Percentiles rank a stretch among this genome's conserved stretches.
These are phyloP conservation scores for Onthophagus taurus DNA, from an alignment of 1,140 invertebrate species.

Conservation along the genomic window DNA sequence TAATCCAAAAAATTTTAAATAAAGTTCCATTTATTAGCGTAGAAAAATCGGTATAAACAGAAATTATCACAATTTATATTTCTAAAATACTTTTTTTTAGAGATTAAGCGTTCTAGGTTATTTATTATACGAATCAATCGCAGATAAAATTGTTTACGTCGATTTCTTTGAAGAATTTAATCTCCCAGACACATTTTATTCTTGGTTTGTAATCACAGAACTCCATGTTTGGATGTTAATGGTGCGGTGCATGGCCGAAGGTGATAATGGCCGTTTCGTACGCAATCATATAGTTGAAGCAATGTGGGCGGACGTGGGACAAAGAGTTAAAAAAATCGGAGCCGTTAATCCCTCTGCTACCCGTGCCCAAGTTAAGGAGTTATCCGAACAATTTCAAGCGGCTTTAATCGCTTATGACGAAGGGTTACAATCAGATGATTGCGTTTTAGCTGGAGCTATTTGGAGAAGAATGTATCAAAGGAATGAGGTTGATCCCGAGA, in stretches of 20 bases:
- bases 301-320: constrained; percentile 72
- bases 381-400: constrained; percentile 74
- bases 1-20: constrained; percentile 20
- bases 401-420: constrained; percentile 79
- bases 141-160: constrained; percentile 49
- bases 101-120: constrained; percentile 48
- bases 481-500: constrained; percentile 48
- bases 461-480: constrained; percentile 71
- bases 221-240: constrained; percentile 77
- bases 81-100: constrained; percentile 37
- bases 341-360: constrained; percentile 48
- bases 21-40: constrained; percentile 26
- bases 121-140: constrained; percentile 53
- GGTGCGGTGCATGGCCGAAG: constrained; percentile 67
- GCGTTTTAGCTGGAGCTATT: constrained; percentile 64
- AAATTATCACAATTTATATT: background rate
- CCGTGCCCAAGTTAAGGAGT: constrained; percentile 46
- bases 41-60: constrained; percentile 18
- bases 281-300: constrained; percentile 65
- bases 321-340: constrained; percentile 59
- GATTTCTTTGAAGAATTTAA: constrained; percentile 56
- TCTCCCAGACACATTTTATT: constrained; percentile 68
- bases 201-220: constrained; percentile 77
- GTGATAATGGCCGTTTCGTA: constrained; percentile 55
- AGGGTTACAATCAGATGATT: constrained; percentile 63